phyloP scores from a whole-genome alignment of 1,140 invertebrate genomes.

The Agraylea sexmaculata region DNA sequence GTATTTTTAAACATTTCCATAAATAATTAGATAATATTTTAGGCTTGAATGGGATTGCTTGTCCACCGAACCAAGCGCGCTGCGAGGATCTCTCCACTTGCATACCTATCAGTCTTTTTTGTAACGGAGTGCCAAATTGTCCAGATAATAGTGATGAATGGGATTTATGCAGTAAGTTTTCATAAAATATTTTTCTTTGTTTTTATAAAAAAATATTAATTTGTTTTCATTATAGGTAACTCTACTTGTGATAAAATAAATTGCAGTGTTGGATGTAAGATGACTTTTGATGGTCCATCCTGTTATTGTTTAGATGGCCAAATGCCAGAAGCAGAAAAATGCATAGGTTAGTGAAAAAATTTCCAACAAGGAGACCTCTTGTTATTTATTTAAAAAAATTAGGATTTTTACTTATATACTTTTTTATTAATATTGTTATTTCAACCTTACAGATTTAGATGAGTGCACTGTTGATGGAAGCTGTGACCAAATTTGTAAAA shows the following conservation, averaged over 20 bases:
- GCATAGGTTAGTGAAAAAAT: constrained; percentile 41
- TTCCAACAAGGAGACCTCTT: constrained; percentile 1
- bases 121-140: constrained; percentile 54
- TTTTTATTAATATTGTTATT: constrained; percentile 2
- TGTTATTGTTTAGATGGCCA: constrained; percentile 68
- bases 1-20: constrained; percentile 1
- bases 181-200: constrained; percentile 6
- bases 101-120: constrained; percentile 46
- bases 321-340: constrained; percentile 49
- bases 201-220: constrained; percentile 1
- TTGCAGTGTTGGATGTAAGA: constrained; percentile 54
- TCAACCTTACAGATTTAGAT: constrained; percentile 48
- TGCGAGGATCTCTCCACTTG: constrained; percentile 51
- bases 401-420: neutral
- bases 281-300: constrained; percentile 50
- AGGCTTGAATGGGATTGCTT: constrained; percentile 42
- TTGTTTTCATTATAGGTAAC: neutral
- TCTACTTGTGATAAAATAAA: constrained; percentile 41
- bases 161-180: constrained; percentile 48
- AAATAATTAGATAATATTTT: constrained; percentile 15
- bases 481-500: constrained; percentile 71
- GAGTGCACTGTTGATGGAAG: constrained; percentile 59
- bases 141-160: constrained; percentile 56
- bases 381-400: neutral
- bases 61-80: constrained; percentile 45